Evolutionary conservation across 1,140 invertebrate species (phyloP).

Genomic region (Alviniconcha marisindica): DNA sequence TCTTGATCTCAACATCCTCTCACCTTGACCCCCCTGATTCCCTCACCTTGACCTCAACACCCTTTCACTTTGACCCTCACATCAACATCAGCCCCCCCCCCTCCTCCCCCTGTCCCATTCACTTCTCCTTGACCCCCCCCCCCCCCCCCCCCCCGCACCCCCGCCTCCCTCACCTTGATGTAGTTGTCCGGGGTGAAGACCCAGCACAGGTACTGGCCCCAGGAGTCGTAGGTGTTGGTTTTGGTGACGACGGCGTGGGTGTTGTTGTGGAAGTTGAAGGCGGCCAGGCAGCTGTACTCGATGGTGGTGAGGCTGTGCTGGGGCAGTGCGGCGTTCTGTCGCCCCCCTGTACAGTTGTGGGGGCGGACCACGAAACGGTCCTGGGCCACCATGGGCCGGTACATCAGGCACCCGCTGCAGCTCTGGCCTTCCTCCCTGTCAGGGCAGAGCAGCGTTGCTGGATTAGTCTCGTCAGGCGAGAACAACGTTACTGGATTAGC

Average conservation of each 20-base stretch:
- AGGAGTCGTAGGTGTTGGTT: constrained; percentile 26
- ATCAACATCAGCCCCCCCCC: not conserved
- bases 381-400: constrained; percentile 8
- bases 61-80: too few relatives aligned
- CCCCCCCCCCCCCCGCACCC: constrained; percentile 9
- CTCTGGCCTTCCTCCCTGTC: constrained; percentile 41
- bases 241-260: constrained; percentile 50
- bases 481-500: too few relatives aligned
- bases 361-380: constrained; percentile 43
- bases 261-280: constrained; percentile 50
- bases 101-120: not conserved
- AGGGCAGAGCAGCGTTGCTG: constrained; percentile 15
- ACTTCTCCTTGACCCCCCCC: not conserved
- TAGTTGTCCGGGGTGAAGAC: constrained; percentile 48
- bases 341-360: constrained; percentile 38
- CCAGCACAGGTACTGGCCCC: constrained; percentile 54
- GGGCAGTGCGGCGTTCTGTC: not conserved
- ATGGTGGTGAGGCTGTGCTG: constrained; percentile 22
- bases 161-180: constrained; percentile 35
- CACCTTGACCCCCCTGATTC: too few relatives aligned
- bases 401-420: constrained; percentile 52
- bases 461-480: too few relatives aligned
- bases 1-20: too few relatives aligned
- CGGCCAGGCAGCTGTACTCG: constrained; percentile 52
- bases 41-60: not conserved